Evolutionary conservation across 2,888 invertebrate species (phyloP).

Genomic region (Hetaerina titia): DNA sequence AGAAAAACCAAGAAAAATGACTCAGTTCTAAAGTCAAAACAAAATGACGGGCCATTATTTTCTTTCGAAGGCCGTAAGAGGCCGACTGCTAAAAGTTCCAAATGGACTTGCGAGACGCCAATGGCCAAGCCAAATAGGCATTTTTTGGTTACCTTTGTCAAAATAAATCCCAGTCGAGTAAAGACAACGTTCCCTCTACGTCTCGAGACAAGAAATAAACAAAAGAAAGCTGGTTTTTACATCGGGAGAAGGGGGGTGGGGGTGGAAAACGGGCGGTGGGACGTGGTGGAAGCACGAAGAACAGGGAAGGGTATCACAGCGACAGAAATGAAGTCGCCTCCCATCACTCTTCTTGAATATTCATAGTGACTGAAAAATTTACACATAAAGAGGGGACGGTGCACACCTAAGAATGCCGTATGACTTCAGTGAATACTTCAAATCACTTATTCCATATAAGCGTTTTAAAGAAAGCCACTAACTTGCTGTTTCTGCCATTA

Average conservation of each 20-base stretch:
- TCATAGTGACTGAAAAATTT: no score
- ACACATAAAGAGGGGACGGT: no score
- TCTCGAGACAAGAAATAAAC: background rate
- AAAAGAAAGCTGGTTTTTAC: background rate
- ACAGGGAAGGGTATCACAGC: no score
- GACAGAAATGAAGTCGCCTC: no score
- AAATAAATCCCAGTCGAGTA: background rate
- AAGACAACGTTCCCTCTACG: background rate
- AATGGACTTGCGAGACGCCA: background rate
- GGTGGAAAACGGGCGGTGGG: no score
- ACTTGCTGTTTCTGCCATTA: no score
- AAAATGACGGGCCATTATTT: slow-evolving; percentile 25
- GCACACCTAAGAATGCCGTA: no score
- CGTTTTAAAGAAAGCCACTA: no score
- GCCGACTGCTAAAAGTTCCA: background rate
- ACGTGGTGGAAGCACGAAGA: background rate
- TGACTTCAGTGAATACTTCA: no score
- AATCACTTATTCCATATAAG: no score
- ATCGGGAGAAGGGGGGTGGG: background rate
- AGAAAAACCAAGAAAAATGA: background rate
- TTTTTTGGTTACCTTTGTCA: background rate
- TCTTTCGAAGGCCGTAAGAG: background rate
- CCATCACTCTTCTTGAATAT: no score
- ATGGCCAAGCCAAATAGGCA: background rate
- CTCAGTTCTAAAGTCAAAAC: background rate